A percentile compares a stretch with the other conserved stretches of the same genome.
Conservation (phyloP, 2,888 invertebrate genomes). For the Nymphalis c-album region DNA sequence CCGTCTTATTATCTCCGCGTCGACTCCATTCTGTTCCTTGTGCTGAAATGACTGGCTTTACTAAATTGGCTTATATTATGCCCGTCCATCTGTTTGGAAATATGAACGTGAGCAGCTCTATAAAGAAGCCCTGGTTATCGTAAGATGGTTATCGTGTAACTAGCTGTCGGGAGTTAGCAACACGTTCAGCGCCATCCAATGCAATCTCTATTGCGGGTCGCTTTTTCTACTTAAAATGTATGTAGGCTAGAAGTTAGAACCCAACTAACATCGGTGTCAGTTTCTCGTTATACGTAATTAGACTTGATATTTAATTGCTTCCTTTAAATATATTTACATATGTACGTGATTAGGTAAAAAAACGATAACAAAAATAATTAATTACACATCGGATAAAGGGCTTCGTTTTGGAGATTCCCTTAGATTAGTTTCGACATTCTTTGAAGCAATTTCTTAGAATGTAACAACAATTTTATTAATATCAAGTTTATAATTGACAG, state of each 20-base stretch:
- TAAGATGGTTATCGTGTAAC: constrained; percentile 69
- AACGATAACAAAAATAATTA: constrained; percentile 16
- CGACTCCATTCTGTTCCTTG: constrained; percentile 45
- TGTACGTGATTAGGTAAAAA: constrained; percentile 6
- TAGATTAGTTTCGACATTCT: constrained; percentile 15
- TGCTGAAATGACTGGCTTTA: constrained; percentile 51
- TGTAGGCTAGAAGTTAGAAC: constrained; percentile 43
- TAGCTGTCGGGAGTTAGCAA: constrained; percentile 60
- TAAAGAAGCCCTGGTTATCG: constrained; percentile 67
- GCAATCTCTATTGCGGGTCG: constrained; percentile 50
- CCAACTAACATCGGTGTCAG: constrained; percentile 35
- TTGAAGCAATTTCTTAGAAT: constrained; percentile 12
- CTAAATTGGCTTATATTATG: constrained; percentile 66
- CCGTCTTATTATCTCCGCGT: constrained; percentile 41
- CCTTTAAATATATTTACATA: constrained; percentile 19
- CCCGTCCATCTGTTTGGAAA: constrained; percentile 58
- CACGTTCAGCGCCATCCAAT: constrained; percentile 51
- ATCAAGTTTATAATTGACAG: constrained; percentile 26
- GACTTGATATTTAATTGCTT: constrained; percentile 30
- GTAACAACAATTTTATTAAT: constrained; percentile 21
- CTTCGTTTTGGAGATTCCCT: constrained; percentile 11
- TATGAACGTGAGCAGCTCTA: constrained; percentile 62
- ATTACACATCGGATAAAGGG: constrained; percentile 11
- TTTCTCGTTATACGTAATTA: constrained; percentile 33
- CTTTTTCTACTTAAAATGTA: constrained; percentile 50